Conservation (phyloP, 2,888 invertebrate species). For the Tiliacea citrago region DNA sequence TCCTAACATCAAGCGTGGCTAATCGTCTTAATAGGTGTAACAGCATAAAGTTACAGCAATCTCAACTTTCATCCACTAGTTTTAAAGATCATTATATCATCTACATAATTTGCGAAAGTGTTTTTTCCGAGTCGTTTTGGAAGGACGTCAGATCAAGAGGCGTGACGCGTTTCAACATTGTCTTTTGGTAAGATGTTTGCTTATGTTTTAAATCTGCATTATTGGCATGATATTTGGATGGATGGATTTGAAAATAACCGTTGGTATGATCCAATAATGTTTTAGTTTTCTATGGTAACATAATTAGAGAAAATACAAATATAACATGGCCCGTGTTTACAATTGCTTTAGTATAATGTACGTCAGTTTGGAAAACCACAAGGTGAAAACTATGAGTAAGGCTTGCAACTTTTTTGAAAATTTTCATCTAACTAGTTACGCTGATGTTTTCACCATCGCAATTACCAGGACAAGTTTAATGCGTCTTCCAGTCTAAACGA, state of each 20-base stretch:
- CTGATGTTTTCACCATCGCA: background rate
- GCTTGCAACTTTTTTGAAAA: background rate
- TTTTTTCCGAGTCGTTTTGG: conserved; percentile 76
- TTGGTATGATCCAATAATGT: background rate
- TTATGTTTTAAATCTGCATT: conserved; percentile 34
- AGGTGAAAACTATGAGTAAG: background rate
- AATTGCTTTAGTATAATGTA: conserved; percentile 6
- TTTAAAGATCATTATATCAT: conserved; percentile 68
- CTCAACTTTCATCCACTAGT: conserved; percentile 58
- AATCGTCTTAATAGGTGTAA: conserved; percentile 82
- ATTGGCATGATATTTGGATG: conserved; percentile 1
- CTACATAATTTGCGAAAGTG: conserved; percentile 73
- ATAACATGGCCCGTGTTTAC: background rate
- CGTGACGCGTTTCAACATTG: conserved; percentile 82
- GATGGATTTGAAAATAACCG: conserved; percentile 12
- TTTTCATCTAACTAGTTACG: background rate
- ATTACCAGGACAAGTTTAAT: background rate
- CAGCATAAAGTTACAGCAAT: conserved; percentile 65
- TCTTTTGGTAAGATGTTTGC: conserved; percentile 51
- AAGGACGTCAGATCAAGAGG: conserved; percentile 77
- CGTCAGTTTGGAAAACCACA: conserved; percentile 27
- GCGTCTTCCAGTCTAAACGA: conserved; percentile 1
- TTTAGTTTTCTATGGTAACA: background rate
- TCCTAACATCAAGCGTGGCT: conserved; percentile 81
- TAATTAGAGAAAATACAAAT: background rate